phyloP scores from a whole-genome alignment of 30 jellyfish, hydroid and myxozoan species.

The Hydractinia echinata region DNA sequence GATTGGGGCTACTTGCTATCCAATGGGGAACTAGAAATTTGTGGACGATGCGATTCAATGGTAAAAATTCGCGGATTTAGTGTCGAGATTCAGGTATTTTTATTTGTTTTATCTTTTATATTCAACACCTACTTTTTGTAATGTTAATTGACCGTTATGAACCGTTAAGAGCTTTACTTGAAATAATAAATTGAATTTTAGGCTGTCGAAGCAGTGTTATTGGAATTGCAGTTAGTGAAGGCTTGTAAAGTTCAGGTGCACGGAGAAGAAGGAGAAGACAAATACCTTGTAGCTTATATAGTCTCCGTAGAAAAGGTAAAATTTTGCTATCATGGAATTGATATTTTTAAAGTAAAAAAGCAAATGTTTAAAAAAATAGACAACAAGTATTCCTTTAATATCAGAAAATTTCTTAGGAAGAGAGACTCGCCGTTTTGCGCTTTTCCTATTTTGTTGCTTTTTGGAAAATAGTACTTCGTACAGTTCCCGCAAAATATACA shows the following conservation, averaged over 20 bases:
- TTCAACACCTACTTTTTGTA: neutral
- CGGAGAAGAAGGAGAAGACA: constrained; percentile 88
- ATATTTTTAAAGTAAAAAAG: too few relatives aligned
- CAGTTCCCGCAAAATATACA: too few relatives aligned
- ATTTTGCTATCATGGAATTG: neutral
- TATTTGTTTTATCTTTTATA: neutral
- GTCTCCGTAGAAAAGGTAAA: constrained; percentile 65
- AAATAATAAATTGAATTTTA: too few relatives aligned
- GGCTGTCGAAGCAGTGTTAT: constrained; percentile 85
- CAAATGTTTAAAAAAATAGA: too few relatives aligned
- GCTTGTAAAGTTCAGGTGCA: constrained; percentile 84
- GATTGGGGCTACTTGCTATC: constrained; percentile 92
- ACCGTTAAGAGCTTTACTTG: too few relatives aligned
- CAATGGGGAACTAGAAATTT: constrained; percentile 79
- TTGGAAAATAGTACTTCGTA: too few relatives aligned
- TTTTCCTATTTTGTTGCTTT: too few relatives aligned
- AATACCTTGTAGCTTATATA: constrained; percentile 73
- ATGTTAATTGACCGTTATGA: neutral
- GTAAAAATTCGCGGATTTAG: constrained; percentile 87
- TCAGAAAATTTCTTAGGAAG: too few relatives aligned
- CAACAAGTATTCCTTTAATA: too few relatives aligned
- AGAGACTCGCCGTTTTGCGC: too few relatives aligned
- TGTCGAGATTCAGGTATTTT: constrained; percentile 66
- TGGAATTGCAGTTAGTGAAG: constrained; percentile 50
- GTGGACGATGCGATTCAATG: constrained; percentile 93